Conservation (phyloP, 2,888 invertebrate genomes). For the Rhyacophila evoluta region DNA sequence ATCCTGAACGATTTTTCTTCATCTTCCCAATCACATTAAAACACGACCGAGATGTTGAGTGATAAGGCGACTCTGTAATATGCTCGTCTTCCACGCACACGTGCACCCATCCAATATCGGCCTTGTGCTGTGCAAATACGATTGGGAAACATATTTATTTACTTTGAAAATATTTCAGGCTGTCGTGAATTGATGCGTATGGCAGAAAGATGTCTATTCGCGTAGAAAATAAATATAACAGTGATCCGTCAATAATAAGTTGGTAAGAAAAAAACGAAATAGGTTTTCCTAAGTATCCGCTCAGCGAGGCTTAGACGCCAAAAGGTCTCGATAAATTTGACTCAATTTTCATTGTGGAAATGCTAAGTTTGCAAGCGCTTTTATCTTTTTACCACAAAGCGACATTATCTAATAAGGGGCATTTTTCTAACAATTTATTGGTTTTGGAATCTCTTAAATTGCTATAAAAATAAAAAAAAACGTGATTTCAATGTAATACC, state of each 20-base stretch:
- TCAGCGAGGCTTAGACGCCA: neutral
- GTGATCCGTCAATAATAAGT: constrained; percentile 23
- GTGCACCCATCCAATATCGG: neutral
- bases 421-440: neutral
- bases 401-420: neutral
- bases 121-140: constrained; percentile 26
- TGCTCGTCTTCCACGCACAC: neutral
- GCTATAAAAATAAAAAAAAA: neutral
- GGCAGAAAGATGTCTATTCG: neutral
- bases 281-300: neutral
- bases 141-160: constrained; percentile 35
- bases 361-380: neutral
- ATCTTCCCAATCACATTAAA: neutral
- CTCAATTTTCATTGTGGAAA: constrained; percentile 19
- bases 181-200: neutral
- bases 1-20: neutral
- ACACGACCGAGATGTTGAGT: neutral
- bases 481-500: too few relatives aligned
- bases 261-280: constrained; percentile 6
- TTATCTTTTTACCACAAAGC: constrained; percentile 10
- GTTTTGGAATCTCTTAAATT: neutral
- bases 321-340: constrained; percentile 19
- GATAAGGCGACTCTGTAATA: neutral
- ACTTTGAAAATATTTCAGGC: constrained; percentile 28
- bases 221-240: constrained; percentile 18